Base-by-base conservation (phyloP, 2,888 invertebrate genomes). In the Aricia artaxerxes region DNA sequence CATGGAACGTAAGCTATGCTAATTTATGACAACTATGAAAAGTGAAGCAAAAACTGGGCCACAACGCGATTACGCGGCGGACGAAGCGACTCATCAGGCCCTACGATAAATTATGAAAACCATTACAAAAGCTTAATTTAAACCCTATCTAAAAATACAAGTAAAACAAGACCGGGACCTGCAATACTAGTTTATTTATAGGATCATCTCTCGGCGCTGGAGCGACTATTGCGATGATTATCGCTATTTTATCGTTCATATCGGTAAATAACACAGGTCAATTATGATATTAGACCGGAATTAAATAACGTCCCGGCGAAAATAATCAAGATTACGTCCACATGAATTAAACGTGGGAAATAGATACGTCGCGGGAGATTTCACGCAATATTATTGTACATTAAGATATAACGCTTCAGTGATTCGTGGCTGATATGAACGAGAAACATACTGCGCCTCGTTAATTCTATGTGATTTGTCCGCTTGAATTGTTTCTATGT, bases 81-180 rank as follows among this genome's bases (percentile, higher is more conserved):
- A 57, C 57, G 53, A 75, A 13, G 9, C 24, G 44, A 57, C 44
- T 44, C 75, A 75, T 49, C 78, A 40, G 60, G 16, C 77, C 78
- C 77, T 77, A 73, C 77, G 78, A 78, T 73, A 75, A 80, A 81
- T 79, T 80, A 79, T 80, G 78, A 77, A 78, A 76, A 69, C 44
- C 79, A 80, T 81, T 80, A 83, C 82, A 83, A 83, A 81, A 81
- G 82, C 80, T 82, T 80, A 83, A 83, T 80, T 83, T 82, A 80
- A 81, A 75, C 78, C 61, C 44, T 73, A 78, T 75, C 81, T 79
- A 81, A 82, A 82, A 81, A 81, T 82, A 82, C 82, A 78, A 80
- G 82, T 81, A 76, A 73, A 69, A 81, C 82, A 77, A 80, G 81
- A 81, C 80, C 64, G 77, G 69, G 75, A 78, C 79, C 82, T 79